These are phyloP conservation scores for Phyllostomus hastatus DNA, from an alignment of 2,113 vertebrate genomes.

Conservation along the genomic window DNA sequence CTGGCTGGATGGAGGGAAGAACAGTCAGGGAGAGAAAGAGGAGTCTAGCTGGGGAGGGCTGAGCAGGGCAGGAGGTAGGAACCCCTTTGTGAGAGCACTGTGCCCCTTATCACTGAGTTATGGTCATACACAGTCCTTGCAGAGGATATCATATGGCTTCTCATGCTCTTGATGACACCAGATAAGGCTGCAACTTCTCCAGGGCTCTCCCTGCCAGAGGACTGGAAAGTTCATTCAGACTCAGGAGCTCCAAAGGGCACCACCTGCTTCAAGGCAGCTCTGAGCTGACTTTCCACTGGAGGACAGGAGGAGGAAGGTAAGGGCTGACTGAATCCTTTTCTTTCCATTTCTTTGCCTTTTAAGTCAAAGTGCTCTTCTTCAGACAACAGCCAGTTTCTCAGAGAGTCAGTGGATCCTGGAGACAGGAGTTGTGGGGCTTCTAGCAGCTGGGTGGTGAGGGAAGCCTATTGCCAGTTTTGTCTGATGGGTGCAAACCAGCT, in stretches of 20 bases:
- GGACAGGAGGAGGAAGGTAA: neutral
- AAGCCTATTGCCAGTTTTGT: neutral
- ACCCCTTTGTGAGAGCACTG: rapidly evolving
- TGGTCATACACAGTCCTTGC: neutral
- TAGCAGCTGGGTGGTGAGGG: neutral
- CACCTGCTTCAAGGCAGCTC: neutral
- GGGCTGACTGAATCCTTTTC: neutral
- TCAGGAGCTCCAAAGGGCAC: neutral
- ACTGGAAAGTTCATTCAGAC: neutral
- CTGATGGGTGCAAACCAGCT: neutral
- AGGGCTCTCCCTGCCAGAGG: neutral
- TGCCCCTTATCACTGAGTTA: neutral
- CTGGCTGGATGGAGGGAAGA: neutral
- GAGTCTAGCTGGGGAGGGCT: no score
- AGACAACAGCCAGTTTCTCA: neutral
- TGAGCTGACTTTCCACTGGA: neutral
- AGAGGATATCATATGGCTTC: neutral
- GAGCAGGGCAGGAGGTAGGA: neutral
- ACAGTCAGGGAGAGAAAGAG: neutral
- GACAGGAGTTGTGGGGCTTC: neutral
- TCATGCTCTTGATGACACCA: neutral
- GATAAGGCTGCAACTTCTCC: neutral
- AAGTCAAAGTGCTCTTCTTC: neutral
- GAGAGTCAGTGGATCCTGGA: neutral
- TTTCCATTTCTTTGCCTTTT: neutral